phyloP scores from a whole-genome alignment of 2,113 vertebrate genomes.

The Centropristis striata region DNA sequence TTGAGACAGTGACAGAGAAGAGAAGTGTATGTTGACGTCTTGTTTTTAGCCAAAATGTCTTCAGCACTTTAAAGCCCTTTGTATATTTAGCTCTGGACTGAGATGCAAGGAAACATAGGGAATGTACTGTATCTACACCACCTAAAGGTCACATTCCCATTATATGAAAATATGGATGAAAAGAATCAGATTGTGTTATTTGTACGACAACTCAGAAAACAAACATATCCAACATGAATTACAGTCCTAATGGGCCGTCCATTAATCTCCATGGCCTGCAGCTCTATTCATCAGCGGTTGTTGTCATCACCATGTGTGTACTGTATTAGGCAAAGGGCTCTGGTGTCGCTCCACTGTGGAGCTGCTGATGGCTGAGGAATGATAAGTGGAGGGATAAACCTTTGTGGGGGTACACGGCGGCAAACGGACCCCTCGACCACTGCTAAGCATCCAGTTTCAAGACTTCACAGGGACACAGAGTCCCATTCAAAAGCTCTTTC shows the following conservation, averaged over 20 bases:
- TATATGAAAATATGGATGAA: neutral
- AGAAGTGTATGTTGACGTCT: slow-evolving; percentile 45
- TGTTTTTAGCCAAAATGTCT: slow-evolving; percentile 46
- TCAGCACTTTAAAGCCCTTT: slow-evolving; percentile 27
- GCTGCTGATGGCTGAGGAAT: slow-evolving; percentile 75
- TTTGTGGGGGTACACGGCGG: slow-evolving; percentile 59
- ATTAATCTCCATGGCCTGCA: slow-evolving; percentile 61
- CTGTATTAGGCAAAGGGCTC: slow-evolving; percentile 64
- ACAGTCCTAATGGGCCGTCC: slow-evolving; percentile 41
- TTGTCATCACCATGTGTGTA: slow-evolving; percentile 70
- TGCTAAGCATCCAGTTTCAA: slow-evolving; percentile 69
- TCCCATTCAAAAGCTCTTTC: slow-evolving; percentile 44
- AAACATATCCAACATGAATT: slow-evolving; percentile 59
- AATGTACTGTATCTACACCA: neutral
- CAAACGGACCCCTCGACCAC: slow-evolving; percentile 44
- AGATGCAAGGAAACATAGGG: neutral
- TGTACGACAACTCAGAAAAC: slow-evolving; percentile 45
- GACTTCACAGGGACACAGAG: slow-evolving; percentile 50
- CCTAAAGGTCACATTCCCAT: neutral
- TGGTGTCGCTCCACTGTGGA: slow-evolving; percentile 62
- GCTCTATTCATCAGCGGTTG: slow-evolving; percentile 49
- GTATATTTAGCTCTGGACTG: neutral
- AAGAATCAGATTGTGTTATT: slow-evolving; percentile 25
- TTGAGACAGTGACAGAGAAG: slow-evolving; percentile 37
- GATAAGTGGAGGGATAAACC: slow-evolving; percentile 75